These are phyloP conservation scores for Glaucopsyche alexis DNA, from an alignment of 2,888 invertebrate species.

Conservation along the genomic window DNA sequence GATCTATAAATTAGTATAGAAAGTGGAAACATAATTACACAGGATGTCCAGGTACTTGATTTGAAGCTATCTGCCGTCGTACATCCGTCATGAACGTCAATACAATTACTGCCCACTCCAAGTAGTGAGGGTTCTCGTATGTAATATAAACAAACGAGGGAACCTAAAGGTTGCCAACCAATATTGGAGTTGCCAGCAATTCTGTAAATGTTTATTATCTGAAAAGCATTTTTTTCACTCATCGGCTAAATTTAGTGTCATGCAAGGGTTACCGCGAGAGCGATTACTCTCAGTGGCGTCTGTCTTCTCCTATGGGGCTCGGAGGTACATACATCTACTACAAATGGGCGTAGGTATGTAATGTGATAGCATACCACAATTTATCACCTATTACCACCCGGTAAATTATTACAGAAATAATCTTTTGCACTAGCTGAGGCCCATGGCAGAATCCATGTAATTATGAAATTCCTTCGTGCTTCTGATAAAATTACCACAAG, in stretches of 20 bases:
- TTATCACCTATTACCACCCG: conserved; percentile 15
- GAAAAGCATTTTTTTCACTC: neutral
- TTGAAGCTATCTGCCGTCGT: conserved; percentile 16
- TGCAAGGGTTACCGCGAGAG: too few species aligned
- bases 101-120: conserved; percentile 16
- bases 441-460: conserved; percentile 23
- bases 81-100: conserved; percentile 13
- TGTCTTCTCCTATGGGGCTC: too few species aligned
- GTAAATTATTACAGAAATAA: conserved; percentile 23
- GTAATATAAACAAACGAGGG: conserved; percentile 15
- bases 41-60: conserved; percentile 12
- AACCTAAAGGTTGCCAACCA: conserved; percentile 5
- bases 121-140: conserved; percentile 10
- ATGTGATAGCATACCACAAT: conserved; percentile 2
- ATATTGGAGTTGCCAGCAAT: neutral
- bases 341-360: neutral
- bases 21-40: neutral
- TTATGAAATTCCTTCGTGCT: conserved; percentile 28
- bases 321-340: neutral
- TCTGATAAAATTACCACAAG: conserved; percentile 28
- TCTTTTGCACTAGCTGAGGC: conserved; percentile 8
- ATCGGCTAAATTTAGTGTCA: too few species aligned
- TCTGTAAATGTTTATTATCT: neutral
- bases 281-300: too few species aligned
- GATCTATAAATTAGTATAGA: neutral